These are phyloP conservation scores for Heliconius ismenius DNA, from an alignment of 2,888 invertebrate species.

Conservation along the genomic window DNA sequence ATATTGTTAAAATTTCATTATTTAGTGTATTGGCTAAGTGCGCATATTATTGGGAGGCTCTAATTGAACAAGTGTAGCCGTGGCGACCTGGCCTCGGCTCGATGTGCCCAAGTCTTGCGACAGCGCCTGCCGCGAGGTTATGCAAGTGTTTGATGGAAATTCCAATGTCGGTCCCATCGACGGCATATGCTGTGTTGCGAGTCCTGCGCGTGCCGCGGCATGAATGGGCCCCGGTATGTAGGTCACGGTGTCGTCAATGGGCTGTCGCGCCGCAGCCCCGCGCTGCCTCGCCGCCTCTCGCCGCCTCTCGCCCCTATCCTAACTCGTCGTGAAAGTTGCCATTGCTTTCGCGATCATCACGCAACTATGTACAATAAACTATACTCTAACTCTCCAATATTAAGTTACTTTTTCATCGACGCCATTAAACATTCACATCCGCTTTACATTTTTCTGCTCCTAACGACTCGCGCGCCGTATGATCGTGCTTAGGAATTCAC, in stretches of 20 bases:
- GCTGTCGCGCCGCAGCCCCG: slow-evolving; percentile 73
- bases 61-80: slow-evolving; percentile 78
- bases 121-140: slow-evolving; percentile 65
- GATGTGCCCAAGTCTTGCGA: slow-evolving; percentile 65
- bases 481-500: slow-evolving; percentile 81
- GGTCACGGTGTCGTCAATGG: slow-evolving; percentile 82
- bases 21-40: slow-evolving; percentile 54
- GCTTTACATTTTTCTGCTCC: slow-evolving; percentile 74
- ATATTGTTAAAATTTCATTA: background rate
- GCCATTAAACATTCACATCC: slow-evolving; percentile 74
- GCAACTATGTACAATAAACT: slow-evolving; percentile 59
- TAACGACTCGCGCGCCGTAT: slow-evolving; percentile 77
- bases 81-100: slow-evolving; percentile 68
- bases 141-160: slow-evolving; percentile 74
- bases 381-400: slow-evolving; percentile 70
- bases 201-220: slow-evolving; percentile 74
- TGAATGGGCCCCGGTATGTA: slow-evolving; percentile 80
- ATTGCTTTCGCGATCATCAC: slow-evolving; percentile 79
- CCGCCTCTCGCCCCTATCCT: slow-evolving; percentile 71
- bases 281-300: slow-evolving; percentile 54
- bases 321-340: slow-evolving; percentile 79
- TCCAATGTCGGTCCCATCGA: slow-evolving; percentile 62
- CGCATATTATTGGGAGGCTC: slow-evolving; percentile 64
- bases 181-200: slow-evolving; percentile 51
- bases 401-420: slow-evolving; percentile 71